phyloP scores from a whole-genome alignment of 2,113 vertebrate species.

The Hystrix cristata region DNA sequence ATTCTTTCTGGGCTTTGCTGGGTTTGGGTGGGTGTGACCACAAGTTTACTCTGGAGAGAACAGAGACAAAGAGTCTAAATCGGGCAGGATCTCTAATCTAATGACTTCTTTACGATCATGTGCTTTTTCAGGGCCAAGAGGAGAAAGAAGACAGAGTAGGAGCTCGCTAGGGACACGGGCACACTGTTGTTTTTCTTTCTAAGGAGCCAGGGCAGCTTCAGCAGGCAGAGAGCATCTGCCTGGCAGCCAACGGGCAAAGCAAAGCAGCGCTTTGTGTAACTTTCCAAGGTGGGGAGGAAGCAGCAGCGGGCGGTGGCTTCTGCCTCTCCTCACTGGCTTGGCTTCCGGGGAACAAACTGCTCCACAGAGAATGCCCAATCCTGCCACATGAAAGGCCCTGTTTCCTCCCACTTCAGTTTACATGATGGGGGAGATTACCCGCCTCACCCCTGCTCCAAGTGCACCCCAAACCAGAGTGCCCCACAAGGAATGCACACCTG shows the following conservation, averaged over 20 bases:
- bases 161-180: not conserved
- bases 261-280: constrained; percentile 55
- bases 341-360: constrained; percentile 61
- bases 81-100: constrained; percentile 79
- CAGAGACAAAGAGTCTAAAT: constrained; percentile 83
- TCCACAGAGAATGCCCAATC: not conserved
- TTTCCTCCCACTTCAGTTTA: constrained; percentile 2
- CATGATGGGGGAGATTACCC: not conserved
- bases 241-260: constrained; percentile 5
- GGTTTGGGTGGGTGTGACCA: constrained; percentile 83
- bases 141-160: constrained; percentile 45
- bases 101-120: constrained; percentile 82
- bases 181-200: constrained; percentile 69
- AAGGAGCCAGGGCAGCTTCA: constrained; percentile 50
- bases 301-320: not conserved
- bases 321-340: constrained; percentile 18
- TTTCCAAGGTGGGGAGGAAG: constrained; percentile 80
- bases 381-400: constrained; percentile 43
- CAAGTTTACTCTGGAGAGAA: constrained; percentile 79
- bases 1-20: constrained; percentile 80
- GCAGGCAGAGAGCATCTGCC: constrained; percentile 55
- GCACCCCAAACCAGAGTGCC: not conserved
- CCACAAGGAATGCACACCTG: not conserved
- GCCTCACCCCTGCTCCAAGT: constrained; percentile 13
- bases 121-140: constrained; percentile 72